These are phyloP conservation scores for Chloroceryle inda DNA, from an alignment of 2,797 vertebrate species.

Conservation along the genomic window DNA sequence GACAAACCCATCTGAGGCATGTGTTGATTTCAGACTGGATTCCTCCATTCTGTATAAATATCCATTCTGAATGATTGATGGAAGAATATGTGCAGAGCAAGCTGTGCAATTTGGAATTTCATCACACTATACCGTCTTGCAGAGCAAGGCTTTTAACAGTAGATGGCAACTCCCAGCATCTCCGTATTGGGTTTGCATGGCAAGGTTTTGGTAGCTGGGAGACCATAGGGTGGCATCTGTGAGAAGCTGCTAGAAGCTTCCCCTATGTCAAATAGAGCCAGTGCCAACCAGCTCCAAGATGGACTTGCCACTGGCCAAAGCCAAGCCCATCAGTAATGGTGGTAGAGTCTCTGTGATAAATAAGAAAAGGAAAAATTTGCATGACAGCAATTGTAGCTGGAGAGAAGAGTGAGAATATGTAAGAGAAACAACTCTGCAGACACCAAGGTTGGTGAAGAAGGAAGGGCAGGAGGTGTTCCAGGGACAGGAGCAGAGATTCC, in stretches of 20 bases:
- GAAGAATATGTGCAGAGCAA: background rate
- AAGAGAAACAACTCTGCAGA: background rate
- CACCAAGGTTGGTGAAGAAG: background rate
- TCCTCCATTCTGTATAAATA: background rate
- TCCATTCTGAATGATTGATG: background rate
- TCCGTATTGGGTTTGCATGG: background rate
- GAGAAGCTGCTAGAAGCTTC: too few relatives aligned
- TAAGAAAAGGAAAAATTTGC: background rate
- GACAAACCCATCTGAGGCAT: fast-evolving
- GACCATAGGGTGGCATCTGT: background rate
- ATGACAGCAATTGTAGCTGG: background rate
- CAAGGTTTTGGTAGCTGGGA: background rate
- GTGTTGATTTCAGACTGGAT: background rate
- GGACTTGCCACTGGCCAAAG: fast-evolving
- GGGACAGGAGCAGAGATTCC: background rate
- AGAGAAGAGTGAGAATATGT: background rate
- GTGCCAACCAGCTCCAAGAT: fast-evolving
- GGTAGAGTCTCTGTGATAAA: background rate
- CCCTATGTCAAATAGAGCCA: background rate
- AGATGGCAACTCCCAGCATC: background rate
- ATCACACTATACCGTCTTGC: background rate
- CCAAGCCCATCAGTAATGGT: background rate
- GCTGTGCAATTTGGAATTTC: background rate
- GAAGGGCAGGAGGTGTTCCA: background rate
- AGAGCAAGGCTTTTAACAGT: background rate